Base-by-base conservation (phyloP, 2,888 invertebrate species). In the Clusia tigrina region DNA sequence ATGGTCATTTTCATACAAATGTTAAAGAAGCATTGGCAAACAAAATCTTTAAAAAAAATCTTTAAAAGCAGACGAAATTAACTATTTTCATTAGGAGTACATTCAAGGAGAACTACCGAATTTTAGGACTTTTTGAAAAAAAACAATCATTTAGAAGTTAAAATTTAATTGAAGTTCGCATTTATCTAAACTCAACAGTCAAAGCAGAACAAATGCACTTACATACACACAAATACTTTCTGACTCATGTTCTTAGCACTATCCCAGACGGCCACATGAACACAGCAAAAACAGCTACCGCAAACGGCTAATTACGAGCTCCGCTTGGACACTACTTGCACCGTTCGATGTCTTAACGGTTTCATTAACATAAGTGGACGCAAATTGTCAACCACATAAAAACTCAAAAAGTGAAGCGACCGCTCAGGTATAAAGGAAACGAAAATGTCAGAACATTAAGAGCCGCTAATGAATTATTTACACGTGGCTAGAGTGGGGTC, bases 401-500 rank as follows among this genome's bases (percentile, higher is more conserved):
- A 12, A 52, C 1, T 17, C 15, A 10, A 20, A 53, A 62, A 22
- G 23, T 37, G 42, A 5, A 32, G 12, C 9, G n/a, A n/a, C 42
- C 42, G 9, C n/a, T 32, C 12, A 32, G 6, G 12, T 32, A 5
- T 42, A 48, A 48, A 48, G 48, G 48, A 42, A 48, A 48, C 48
- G 20, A 18, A 48, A 48, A 48, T 48, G 48, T 48, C 48, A 18
- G 48, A 9, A 2, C 18, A 75, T 74, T 38, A 58, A 73, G 73
- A 76, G 73, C 78, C 78, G 71, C 77, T 73, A 78, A 78, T 78
- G 72, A 79, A 78, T 72, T 78, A 78, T 78, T 79, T 71, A 78
- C 69, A 74, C 70, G 66, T 48, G 6, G 6, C 32, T 32, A n/a
- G 32, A 32, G 37, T 32, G 23, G 17, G 12, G 24, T 37, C 54